Evolutionary conservation across 2,797 vertebrate genomes (phyloP).

Genomic region (Ceryle rudis): DNA sequence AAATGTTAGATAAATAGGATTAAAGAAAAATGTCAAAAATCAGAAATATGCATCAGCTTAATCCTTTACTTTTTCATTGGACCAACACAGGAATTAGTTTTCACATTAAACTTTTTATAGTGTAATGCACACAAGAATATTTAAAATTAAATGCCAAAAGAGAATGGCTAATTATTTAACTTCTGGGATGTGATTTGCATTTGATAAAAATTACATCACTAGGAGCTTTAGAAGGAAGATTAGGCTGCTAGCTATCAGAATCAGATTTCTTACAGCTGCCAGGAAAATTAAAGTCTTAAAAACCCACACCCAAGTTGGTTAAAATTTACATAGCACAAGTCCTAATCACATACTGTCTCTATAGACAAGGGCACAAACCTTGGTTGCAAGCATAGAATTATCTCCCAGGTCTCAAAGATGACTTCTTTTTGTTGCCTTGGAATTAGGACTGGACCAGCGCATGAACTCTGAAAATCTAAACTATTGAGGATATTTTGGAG

Average conservation of each 20-base stretch:
- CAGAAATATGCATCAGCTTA: slow-evolving; percentile 8
- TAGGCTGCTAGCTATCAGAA: neutral
- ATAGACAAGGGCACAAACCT: neutral
- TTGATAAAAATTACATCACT: neutral
- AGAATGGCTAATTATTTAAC: neutral
- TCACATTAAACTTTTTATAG: neutral
- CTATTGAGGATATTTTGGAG: neutral
- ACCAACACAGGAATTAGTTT: slow-evolving; percentile 13
- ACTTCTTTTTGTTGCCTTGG: neutral
- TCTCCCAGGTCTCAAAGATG: neutral
- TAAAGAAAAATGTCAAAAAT: slow-evolving; percentile 29
- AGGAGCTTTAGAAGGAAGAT: neutral
- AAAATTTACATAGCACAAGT: neutral
- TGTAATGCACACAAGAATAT: neutral
- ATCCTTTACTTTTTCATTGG: slow-evolving; percentile 21
- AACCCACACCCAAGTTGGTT: neutral
- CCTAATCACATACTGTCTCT: accelerated
- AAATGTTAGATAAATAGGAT: slow-evolving; percentile 47
- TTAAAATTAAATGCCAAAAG: neutral
- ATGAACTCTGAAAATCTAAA: neutral
- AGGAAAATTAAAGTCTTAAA: neutral
- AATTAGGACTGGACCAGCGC: neutral
- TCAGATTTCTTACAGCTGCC: neutral
- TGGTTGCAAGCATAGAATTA: neutral
- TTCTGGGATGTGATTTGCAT: neutral